A percentile compares a stretch with the other conserved stretches of the same genome.
These are phyloP conservation scores for Chaetodon trifascialis DNA, from an alignment of 2,113 vertebrate genomes.

Conservation along the genomic window DNA sequence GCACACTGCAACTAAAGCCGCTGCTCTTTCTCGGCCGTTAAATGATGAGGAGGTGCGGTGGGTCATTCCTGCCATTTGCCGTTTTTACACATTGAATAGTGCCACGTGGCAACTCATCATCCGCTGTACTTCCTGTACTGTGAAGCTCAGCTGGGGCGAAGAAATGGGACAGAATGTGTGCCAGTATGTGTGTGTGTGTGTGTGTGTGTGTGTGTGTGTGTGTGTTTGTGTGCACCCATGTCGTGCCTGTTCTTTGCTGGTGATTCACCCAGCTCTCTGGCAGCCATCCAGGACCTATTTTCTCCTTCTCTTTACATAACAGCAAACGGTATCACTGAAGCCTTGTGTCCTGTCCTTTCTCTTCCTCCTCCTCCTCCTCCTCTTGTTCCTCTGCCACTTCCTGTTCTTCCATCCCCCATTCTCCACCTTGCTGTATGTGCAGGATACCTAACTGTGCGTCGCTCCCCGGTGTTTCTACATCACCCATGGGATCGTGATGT, in stretches of 20 bases:
- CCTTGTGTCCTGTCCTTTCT: constrained; percentile 67
- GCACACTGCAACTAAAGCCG: constrained; percentile 3
- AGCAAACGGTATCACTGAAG: constrained; percentile 69
- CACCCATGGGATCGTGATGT: constrained; percentile 37
- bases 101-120: constrained; percentile 69
- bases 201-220: constrained; percentile 51
- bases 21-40: constrained; percentile 15
- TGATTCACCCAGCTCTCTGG: constrained; percentile 83
- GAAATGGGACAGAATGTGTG: constrained; percentile 75
- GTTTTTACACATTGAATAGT: constrained; percentile 56
- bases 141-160: constrained; percentile 77
- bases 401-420: constrained; percentile 45
- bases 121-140: constrained; percentile 79
- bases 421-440: constrained; percentile 43
- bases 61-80: constrained; percentile 62
- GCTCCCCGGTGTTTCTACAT: constrained; percentile 31
- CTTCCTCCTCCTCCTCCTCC: constrained; percentile 52
- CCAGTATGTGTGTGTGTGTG: constrained; percentile 56
- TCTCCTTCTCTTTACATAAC: constrained; percentile 84
- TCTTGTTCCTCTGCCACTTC: constrained; percentile 64
- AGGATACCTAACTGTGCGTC: constrained; percentile 41
- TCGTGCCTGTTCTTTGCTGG: constrained; percentile 73
- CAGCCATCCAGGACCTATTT: constrained; percentile 83
- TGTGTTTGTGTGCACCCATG: constrained; percentile 62
- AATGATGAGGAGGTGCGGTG: constrained; percentile 42